Evolutionary conservation across 1,140 invertebrate species (phyloP).

Genomic region (Procambarus clarkii): DNA sequence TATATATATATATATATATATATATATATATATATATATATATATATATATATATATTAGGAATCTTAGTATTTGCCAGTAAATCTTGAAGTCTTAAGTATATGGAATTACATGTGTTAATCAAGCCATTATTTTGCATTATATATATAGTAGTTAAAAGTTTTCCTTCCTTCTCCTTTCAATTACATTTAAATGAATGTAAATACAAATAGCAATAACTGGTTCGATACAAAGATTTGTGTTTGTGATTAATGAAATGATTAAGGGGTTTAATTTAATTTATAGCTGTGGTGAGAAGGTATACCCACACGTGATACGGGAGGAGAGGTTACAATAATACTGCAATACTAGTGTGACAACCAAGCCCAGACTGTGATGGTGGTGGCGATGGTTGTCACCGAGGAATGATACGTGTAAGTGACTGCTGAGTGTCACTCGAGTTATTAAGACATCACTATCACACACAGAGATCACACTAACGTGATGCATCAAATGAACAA

Average conservation of each 20-base stretch:
- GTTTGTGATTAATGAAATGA: neutral
- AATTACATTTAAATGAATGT: neutral
- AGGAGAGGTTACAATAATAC: conserved; percentile 14
- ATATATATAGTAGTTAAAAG: neutral
- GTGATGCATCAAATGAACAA: too few relatives aligned
- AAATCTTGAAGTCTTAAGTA: neutral
- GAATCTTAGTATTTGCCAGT: neutral
- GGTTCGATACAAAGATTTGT: neutral
- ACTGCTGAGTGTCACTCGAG: too few relatives aligned
- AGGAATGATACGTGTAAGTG: too few relatives aligned
- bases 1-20: neutral
- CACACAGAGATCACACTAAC: too few relatives aligned
- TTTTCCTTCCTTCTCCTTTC: neutral
- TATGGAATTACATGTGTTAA: neutral
- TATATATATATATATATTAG: neutral
- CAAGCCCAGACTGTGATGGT: neutral
- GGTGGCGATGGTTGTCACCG: neutral
- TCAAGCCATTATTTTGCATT: neutral
- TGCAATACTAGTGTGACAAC: neutral
- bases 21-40: neutral
- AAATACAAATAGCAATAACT: neutral
- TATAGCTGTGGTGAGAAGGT: neutral
- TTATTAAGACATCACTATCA: too few relatives aligned
- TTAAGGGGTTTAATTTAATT: neutral
- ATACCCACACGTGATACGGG: neutral